phyloP scores from a whole-genome alignment of 1,140 invertebrate species.

The Hormaphis cornu region DNA sequence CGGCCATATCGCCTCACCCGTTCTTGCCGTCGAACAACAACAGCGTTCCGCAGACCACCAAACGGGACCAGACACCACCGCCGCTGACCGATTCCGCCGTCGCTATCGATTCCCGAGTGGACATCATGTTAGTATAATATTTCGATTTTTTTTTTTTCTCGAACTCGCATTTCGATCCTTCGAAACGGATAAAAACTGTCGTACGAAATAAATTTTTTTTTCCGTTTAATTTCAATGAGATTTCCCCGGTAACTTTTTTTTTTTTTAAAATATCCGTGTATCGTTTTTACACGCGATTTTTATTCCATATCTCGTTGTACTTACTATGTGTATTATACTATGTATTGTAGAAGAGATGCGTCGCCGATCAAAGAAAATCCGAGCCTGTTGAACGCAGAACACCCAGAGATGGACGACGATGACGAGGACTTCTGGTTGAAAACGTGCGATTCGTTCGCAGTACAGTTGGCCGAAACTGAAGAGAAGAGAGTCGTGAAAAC shows the following conservation, averaged over 20 bases:
- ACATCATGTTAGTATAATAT: neutral
- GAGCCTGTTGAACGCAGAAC: neutral
- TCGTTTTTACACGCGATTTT: no score
- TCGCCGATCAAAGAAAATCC: slow-evolving; percentile 1
- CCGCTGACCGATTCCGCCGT: neutral
- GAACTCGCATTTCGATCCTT: no score
- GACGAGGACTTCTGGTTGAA: slow-evolving; percentile 16
- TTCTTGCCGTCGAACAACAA: slow-evolving; percentile 16
- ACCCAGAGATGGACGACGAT: neutral
- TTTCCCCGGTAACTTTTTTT: no score
- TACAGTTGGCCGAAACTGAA: slow-evolving; percentile 6
- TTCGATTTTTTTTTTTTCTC: no score
- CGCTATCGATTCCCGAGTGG: no score
- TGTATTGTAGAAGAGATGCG: neutral
- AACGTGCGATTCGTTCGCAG: slow-evolving; percentile 9
- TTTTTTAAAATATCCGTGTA: no score
- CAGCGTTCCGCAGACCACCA: neutral
- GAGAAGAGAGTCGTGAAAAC: slow-evolving; percentile 10
- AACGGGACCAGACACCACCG: slow-evolving; percentile 7
- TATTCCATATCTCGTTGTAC: neutral
- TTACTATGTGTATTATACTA: neutral
- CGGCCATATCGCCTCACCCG: slow-evolving; percentile 19
- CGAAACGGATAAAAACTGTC: no score
- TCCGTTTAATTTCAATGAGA: no score
- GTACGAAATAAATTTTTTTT: no score